Base-by-base conservation (phyloP, 1,140 invertebrate species). In the Drosophila neocordata region DNA sequence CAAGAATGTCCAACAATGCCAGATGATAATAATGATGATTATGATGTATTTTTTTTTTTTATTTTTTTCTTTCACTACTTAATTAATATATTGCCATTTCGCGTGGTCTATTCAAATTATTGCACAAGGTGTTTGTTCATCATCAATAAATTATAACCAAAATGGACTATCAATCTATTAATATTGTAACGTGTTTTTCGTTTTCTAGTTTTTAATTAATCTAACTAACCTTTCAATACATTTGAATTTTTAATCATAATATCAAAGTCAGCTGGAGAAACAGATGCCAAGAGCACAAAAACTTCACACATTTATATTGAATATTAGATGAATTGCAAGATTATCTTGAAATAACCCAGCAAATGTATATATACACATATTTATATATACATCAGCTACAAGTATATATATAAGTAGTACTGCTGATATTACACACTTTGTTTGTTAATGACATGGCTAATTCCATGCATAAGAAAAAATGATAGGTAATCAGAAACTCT, bases 91-190 rank as follows among this genome's bases (percentile, higher is more conserved):
- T 80, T 73, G 41, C 65, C 64, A 73, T 66, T 80, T 83, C 65
- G 81, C 81, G 82, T 84, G 80, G 65, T 51, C 62, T 58, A 44
- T 34, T 51, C 53, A 59, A 65, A 75, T 79, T 69, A 72, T 79
- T 84, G 72, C 72, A 73, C 73, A 63, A 53, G 61, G 44, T 57
- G 22, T 34, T 18, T 57, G 20, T 18, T 70, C 34, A 27, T 20
- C 61, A 60, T 73, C 24, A 63, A 73, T 73, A 73, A 73, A 73
- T 73, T 66, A 73, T 73, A 48, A 66, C 59, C 59, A 73, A 44
- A 73, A 59, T 73, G 65, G 70, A 48, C 7, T 31, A 31, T 48
- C 71, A 37, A 55, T 62, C 55, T 27, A 73, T 31, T 65, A 44
- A 66, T 65, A 68, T 51, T 22, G 37, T 31, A 31, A 3, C 27